phyloP scores from a whole-genome alignment of 2,888 invertebrate genomes.

The Halictus ligatus region DNA sequence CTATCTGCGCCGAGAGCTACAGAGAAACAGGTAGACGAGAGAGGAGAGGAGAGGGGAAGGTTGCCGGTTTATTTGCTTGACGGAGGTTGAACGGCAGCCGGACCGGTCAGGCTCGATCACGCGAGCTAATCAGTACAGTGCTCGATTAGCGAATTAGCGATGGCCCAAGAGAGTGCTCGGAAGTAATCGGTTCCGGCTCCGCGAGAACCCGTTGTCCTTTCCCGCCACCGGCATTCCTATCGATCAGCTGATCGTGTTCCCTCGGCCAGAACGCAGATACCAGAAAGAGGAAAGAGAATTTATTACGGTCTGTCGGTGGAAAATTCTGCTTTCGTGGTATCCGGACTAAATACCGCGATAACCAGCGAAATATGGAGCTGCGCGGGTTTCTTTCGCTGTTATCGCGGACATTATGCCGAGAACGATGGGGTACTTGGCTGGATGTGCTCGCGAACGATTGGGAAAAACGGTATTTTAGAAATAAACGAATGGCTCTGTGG shows the following conservation, averaged over 20 bases:
- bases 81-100: slow-evolving; percentile 2
- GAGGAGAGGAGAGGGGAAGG: not conserved
- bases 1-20: not conserved
- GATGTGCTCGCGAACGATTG: not conserved
- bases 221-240: slow-evolving; percentile 24
- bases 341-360: slow-evolving; percentile 27
- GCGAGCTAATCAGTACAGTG: slow-evolving; percentile 55
- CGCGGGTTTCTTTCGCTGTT: not conserved
- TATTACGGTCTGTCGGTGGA: slow-evolving; percentile 24
- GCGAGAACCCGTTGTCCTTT: slow-evolving; percentile 17
- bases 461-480: not conserved
- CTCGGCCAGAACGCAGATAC: slow-evolving; percentile 49
- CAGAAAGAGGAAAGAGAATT: slow-evolving; percentile 44
- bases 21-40: not conserved
- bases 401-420: not conserved
- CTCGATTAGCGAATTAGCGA: slow-evolving; percentile 64
- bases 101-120: slow-evolving; percentile 31
- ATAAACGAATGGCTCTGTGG: not conserved
- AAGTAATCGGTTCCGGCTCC: slow-evolving; percentile 55
- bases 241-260: slow-evolving; percentile 62
- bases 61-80: slow-evolving; percentile 21
- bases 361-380: slow-evolving; percentile 7
- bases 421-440: not conserved
- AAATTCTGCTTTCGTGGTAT: slow-evolving; percentile 10
- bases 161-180: slow-evolving; percentile 42